Conservation (phyloP, 1,140 invertebrate species). For the Linepithema humile region DNA sequence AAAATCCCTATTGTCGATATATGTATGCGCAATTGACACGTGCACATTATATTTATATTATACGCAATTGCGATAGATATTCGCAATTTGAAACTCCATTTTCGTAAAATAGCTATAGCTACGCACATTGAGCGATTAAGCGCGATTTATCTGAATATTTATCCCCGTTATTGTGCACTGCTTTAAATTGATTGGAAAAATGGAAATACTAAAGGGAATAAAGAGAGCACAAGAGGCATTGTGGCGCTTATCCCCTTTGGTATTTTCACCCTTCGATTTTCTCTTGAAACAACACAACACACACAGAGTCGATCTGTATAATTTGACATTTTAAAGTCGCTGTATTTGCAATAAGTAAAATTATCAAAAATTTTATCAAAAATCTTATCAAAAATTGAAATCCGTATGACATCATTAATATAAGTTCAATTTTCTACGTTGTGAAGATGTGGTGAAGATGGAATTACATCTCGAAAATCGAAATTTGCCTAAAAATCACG, state of each 20-base stretch:
- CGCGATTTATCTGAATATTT: background rate
- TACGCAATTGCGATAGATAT: background rate
- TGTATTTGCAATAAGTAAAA: background rate
- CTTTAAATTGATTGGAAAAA: conserved; percentile 15
- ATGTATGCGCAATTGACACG: background rate
- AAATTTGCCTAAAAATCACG: background rate
- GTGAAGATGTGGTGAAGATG: background rate
- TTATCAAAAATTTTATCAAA: too few relatives aligned
- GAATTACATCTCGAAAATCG: background rate
- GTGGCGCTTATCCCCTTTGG: background rate
- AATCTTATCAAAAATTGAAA: background rate
- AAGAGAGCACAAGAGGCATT: background rate
- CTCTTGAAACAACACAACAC: background rate
- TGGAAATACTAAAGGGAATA: background rate
- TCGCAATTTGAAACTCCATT: conserved; percentile 14
- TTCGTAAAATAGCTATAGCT: background rate
- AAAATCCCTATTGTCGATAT: conserved; percentile 2
- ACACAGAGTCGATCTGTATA: background rate
- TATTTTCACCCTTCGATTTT: background rate
- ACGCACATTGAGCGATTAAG: background rate
- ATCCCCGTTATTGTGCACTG: background rate
- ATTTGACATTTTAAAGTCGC: background rate
- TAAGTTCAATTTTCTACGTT: background rate
- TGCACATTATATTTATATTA: conserved; percentile 5
- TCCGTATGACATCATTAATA: background rate